These are phyloP conservation scores for Criorhina ranunculi DNA, from an alignment of 2,888 invertebrate species.

Conservation along the genomic window DNA sequence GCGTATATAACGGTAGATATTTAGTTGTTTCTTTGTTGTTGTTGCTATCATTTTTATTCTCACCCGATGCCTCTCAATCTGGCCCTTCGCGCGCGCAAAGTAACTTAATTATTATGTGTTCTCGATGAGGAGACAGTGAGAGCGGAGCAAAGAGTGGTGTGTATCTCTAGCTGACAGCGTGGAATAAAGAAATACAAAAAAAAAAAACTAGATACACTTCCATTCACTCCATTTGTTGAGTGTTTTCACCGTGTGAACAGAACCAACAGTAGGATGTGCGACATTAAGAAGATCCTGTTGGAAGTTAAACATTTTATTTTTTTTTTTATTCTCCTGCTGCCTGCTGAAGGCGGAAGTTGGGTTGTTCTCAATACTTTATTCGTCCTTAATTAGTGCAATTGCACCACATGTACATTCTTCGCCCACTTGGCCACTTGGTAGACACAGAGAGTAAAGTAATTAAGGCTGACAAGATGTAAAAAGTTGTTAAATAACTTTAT, in stretches of 20 bases:
- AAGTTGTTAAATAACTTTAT: background rate
- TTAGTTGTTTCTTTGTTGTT: slow-evolving; percentile 31
- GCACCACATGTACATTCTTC: slow-evolving; percentile 18
- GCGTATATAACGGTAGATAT: slow-evolving; percentile 46
- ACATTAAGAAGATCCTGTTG: slow-evolving; percentile 31
- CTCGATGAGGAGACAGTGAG: slow-evolving; percentile 9
- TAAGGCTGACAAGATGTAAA: slow-evolving; percentile 25
- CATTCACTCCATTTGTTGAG: slow-evolving; percentile 54
- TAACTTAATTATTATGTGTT: slow-evolving; percentile 58
- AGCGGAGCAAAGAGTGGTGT: background rate
- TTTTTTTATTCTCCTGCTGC: slow-evolving; percentile 9
- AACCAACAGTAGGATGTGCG: slow-evolving; percentile 1
- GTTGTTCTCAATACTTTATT: slow-evolving; percentile 13
- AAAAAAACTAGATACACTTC: slow-evolving; percentile 33
- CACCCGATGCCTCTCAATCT: slow-evolving; percentile 35
- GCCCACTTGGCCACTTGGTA: background rate
- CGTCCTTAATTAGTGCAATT: slow-evolving; percentile 49
- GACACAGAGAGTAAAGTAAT: slow-evolving; percentile 11
- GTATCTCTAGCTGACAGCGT: slow-evolving; percentile 29
- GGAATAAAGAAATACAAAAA: slow-evolving; percentile 31
- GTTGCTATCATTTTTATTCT: slow-evolving; percentile 37
- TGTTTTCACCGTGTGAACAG: background rate
- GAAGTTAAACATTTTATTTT: slow-evolving; percentile 18
- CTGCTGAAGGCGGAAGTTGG: background rate
- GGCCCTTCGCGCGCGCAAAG: slow-evolving; percentile 16